Evolutionary conservation across 1,140 invertebrate genomes (phyloP).

Genomic region (Pseudoatta argentina): DNA sequence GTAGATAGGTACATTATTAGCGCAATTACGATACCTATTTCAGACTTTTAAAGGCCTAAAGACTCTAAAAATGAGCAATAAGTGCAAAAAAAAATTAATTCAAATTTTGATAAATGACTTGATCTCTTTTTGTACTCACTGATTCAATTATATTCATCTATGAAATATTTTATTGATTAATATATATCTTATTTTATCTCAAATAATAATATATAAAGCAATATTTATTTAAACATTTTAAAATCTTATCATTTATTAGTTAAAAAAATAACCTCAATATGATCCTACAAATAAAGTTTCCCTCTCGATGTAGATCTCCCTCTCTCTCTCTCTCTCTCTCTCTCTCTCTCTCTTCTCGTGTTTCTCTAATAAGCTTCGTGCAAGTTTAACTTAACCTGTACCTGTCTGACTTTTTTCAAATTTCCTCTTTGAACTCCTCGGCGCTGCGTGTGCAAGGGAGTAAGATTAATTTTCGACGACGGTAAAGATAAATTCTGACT

Average conservation of each 20-base stretch:
- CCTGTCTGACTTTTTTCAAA: conserved; percentile 33
- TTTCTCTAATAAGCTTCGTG: conserved; percentile 34
- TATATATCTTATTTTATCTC: not conserved
- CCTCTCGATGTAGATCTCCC: not conserved
- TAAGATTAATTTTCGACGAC: conserved; percentile 24
- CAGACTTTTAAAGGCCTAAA: too few species aligned
- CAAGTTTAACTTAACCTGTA: conserved; percentile 19
- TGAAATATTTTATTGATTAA: not conserved
- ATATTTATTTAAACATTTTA: conserved; percentile 1
- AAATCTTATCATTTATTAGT: not conserved
- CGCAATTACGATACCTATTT: too few species aligned
- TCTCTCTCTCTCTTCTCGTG: not conserved
- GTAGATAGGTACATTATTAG: too few species aligned
- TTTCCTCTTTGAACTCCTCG: conserved; percentile 14
- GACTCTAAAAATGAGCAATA: too few species aligned
- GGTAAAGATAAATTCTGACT: not conserved
- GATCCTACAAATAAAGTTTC: conserved; percentile 9
- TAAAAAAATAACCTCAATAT: not conserved
- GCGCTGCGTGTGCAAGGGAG: not conserved
- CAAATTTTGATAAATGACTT: too few species aligned
- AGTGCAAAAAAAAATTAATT: too few species aligned
- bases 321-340: too few species aligned
- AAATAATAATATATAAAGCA: not conserved
- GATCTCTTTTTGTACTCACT: too few species aligned
- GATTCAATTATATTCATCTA: not conserved